Evolutionary conservation across 2,888 invertebrate species (phyloP).

Genomic region (Tryphoninae sp.): DNA sequence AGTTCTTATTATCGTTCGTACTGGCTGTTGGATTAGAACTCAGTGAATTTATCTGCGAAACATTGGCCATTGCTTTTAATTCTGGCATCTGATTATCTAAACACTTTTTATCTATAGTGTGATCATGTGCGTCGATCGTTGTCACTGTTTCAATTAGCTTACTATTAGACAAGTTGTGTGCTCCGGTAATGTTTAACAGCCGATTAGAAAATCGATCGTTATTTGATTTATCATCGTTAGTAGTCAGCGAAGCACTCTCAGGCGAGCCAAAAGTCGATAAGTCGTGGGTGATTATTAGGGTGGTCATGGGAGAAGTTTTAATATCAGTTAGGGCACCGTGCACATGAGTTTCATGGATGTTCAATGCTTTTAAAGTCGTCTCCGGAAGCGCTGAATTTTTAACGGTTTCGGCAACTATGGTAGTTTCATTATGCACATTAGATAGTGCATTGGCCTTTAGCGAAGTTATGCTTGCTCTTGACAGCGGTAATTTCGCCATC

Average conservation of each 20-base stretch:
- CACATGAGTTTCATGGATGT: background rate
- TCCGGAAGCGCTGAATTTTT: background rate
- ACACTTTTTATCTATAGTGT: background rate
- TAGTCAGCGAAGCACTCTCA: constrained; percentile 39
- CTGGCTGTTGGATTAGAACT: constrained; percentile 25
- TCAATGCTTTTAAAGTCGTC: background rate
- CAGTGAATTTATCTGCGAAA: constrained; percentile 43
- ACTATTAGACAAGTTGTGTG: background rate
- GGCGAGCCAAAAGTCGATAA: constrained; percentile 7
- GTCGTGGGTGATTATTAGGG: constrained; percentile 26
- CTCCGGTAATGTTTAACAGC: background rate
- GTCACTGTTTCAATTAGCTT: constrained; percentile 10
- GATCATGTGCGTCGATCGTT: constrained; percentile 1
- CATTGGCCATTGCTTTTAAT: constrained; percentile 47
- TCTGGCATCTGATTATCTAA: constrained; percentile 4
- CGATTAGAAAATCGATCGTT: constrained; percentile 10
- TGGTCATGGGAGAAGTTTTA: constrained; percentile 25
- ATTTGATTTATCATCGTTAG: constrained; percentile 28
- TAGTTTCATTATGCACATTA: constrained; percentile 1
- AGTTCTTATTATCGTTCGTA: constrained; percentile 58
- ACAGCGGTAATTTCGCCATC: constrained; percentile 65
- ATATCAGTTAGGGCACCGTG: constrained; percentile 13
- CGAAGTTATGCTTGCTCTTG: constrained; percentile 58
- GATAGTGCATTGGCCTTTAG: constrained; percentile 42
- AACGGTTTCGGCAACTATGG: background rate